Base-by-base conservation (phyloP, 1,140 invertebrate genomes). In the Pseudomyrmex gracilis region DNA sequence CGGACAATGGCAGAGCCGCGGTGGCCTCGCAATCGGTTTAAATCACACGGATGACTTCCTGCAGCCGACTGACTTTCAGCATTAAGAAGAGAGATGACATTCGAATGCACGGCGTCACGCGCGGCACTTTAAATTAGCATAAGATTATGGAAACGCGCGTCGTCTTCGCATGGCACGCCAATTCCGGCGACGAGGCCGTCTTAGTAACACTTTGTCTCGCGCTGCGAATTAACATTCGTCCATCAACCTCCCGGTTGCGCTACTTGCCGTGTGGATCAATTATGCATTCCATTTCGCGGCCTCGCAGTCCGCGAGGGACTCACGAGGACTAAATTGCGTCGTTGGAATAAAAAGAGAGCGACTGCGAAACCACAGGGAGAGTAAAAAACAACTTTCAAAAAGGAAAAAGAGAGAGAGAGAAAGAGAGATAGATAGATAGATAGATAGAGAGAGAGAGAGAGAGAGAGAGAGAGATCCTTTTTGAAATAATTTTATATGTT, bases 211-310 rank as follows among this genome's bases (percentile, higher is more conserved):
- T 89, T 89, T 86, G 82, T 85, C 58, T 68, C n/a, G 9, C 68
- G 58, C 78, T 70, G 15, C 43, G 43, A 82, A 89, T 89, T 86
- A 86, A 86, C 76, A 89, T 89, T 89, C 87, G 78, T 82, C 68
- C 60, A 63, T 87, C 63, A 60, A 24, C 49, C 53, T 43, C 15
- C 51, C 73, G 34, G 15, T 74, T 73, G 86, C 57, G 82, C 64
- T 80, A 87, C 85, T 87, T 73, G 83, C 76, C 70, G 60, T 34
- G 34, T 61, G 22, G 76, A 87, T 85, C 70, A 87, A 83, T 82
- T 87, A 63, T 66, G 57, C 63, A 73, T 80, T 66, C 57, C 86
- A 70, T 73, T 84, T 84, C 34, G 77, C 43, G 73, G 61, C 57
- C 57, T 82, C 71, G 49, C 55, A 64, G 57, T 55, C 60, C 57